Base-by-base conservation (phyloP, 1,140 invertebrate species). In the Spodoptera litura region DNA sequence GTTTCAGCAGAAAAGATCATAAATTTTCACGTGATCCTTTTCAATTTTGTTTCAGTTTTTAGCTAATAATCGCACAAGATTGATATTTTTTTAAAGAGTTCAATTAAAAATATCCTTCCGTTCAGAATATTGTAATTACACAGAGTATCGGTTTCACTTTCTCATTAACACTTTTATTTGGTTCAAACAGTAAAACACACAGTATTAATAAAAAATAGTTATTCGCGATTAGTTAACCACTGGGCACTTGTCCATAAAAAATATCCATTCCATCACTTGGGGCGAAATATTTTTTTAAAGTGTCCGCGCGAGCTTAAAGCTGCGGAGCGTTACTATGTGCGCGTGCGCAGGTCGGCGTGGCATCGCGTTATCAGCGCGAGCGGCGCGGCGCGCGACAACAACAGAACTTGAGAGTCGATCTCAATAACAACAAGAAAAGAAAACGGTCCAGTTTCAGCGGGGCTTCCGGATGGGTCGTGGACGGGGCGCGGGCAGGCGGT, bases 381-480 rank as follows among this genome's bases (percentile, higher is more conserved):
- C 88, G 87, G 89, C 89, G 89, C 88, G 87, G 90, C 87, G 89
- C 90, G 88, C 92, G 91, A 94, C 93, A 93, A 94, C 93, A 94
- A 93, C 93, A 94, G 90, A 92, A 91, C 91, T 90, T 91, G 89
- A 92, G 90, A 89, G 87, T 85, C 88, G 91, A 92, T 93, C 92
- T 93, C 91, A 94, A 93, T 93, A 94, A 93, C 91, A 94, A 94
- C 92, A 94, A 93, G 92, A 94, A 94, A 94, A 94, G 93, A 94
- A 94, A 94, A 94, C 93, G 93, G 93, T 94, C 93, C 93, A 94
- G 93, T 94, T 94, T 94, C 93, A 94, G 92, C 87, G 86, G 88
- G 91, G 91, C 91, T 93, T 94, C 91, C 93, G 91, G 91, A 92
- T 93, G 91, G 91, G 86, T 88, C 88, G 81, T 58, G 87, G 87